Evolutionary conservation across 2,113 vertebrate genomes (phyloP).

Genomic region (Dasyprocta punctata): DNA sequence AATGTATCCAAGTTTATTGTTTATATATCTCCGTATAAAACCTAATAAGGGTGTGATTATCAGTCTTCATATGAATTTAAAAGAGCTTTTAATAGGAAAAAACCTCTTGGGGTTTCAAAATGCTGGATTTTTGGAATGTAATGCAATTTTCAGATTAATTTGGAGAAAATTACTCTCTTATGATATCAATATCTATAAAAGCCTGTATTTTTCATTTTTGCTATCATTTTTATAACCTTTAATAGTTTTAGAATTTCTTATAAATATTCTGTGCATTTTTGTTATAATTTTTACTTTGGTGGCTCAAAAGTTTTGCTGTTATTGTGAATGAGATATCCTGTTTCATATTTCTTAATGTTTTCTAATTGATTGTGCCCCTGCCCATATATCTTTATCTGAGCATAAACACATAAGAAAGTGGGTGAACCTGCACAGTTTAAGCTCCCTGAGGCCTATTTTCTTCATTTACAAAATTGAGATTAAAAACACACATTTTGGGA

Average conservation of each 20-base stretch:
- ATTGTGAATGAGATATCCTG: neutral
- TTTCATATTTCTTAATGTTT: neutral
- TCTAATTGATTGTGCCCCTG: neutral
- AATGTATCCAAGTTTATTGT: neutral
- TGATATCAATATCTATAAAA: neutral
- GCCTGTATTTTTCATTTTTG: neutral
- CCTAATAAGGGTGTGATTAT: neutral
- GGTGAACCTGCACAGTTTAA: neutral
- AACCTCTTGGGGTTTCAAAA: neutral
- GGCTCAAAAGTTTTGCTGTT: neutral
- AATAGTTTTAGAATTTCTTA: neutral
- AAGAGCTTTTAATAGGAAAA: neutral
- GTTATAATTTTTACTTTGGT: neutral
- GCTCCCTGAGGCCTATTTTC: neutral
- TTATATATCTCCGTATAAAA: neutral
- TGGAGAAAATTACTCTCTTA: neutral
- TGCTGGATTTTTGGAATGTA: neutral
- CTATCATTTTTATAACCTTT: neutral
- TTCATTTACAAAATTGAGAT: neutral
- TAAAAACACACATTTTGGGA: neutral
- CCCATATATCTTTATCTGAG: neutral
- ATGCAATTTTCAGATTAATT: neutral
- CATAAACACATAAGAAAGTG: neutral
- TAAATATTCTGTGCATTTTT: neutral
- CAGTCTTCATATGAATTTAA: neutral